These are phyloP conservation scores for Eupithecia dodoneata DNA, from an alignment of 2,888 invertebrate species.

Conservation along the genomic window DNA sequence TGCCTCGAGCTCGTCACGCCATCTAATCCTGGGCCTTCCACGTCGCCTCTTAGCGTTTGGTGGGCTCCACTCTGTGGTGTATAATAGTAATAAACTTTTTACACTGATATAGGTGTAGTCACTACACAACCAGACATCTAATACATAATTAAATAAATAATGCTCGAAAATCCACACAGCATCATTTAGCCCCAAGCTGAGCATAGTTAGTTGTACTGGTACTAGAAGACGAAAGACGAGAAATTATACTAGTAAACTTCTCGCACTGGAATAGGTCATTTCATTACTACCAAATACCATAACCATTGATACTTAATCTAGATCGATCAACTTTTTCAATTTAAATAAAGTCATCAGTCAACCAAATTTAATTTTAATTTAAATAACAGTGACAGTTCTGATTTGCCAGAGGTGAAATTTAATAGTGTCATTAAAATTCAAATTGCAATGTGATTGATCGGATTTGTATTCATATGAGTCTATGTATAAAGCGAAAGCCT, in stretches of 20 bases:
- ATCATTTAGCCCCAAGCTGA: no score
- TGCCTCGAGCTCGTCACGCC: no score
- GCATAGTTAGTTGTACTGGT: no score
- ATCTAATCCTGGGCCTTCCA: no score
- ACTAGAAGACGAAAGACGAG: no score
- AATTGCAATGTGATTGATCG: slow-evolving; percentile 56
- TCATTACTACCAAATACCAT: background rate
- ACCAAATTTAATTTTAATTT: slow-evolving; percentile 49
- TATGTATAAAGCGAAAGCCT: background rate
- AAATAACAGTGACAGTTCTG: slow-evolving; percentile 61
- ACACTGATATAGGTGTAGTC: no score
- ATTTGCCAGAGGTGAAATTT: slow-evolving; percentile 55
- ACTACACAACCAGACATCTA: no score
- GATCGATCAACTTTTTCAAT: slow-evolving; percentile 5
- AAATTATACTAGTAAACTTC: background rate
- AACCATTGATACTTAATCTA: background rate
- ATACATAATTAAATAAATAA: no score
- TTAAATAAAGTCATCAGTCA: slow-evolving; percentile 13
- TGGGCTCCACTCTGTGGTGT: no score
- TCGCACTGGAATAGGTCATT: background rate
- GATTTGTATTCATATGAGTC: slow-evolving; percentile 37
- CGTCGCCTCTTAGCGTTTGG: no score
- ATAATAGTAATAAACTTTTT: no score
- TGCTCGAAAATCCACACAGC: no score
- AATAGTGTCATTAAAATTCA: slow-evolving; percentile 56